Percentiles rank a stretch among this genome's conserved stretches.
phyloP scores from a whole-genome alignment of 2,888 invertebrate species.

The Blastobasis adustella region DNA sequence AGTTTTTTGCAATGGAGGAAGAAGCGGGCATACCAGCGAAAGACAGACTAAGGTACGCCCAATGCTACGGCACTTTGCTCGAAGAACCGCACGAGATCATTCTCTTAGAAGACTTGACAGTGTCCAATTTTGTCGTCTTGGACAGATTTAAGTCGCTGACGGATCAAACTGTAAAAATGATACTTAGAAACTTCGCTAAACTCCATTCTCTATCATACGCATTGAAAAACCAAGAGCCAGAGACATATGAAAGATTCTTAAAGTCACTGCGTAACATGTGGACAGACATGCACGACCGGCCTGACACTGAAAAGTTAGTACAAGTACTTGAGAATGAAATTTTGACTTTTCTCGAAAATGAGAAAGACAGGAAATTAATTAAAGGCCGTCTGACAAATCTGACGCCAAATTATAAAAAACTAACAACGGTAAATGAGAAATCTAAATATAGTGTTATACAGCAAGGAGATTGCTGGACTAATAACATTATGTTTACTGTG shows the following conservation, averaged over 20 bases:
- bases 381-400: not conserved
- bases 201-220: constrained; percentile 30
- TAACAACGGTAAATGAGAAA: constrained; percentile 2
- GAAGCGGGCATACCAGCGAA: constrained; percentile 19
- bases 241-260: constrained; percentile 15
- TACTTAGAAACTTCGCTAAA: constrained; percentile 26
- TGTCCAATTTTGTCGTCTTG: constrained; percentile 21
- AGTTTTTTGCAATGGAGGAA: constrained; percentile 23
- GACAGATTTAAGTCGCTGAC: constrained; percentile 18
- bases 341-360: not conserved
- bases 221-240: constrained; percentile 25
- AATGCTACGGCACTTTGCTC: constrained; percentile 26
- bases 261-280: constrained; percentile 14
- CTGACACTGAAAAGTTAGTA: not conserved
- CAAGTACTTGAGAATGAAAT: constrained; percentile 4
- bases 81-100: constrained; percentile 31
- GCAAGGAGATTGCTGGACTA: constrained; percentile 26
- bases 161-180: constrained; percentile 16
- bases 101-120: constrained; percentile 32
- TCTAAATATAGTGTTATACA: constrained; percentile 18
- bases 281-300: not conserved
- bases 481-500: constrained; percentile 20
- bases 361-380: not conserved
- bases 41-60: constrained; percentile 25
- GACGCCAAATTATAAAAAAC: not conserved